phyloP scores from a whole-genome alignment of 2,113 vertebrate genomes.

The Poeciliopsis turrubarensis region DNA sequence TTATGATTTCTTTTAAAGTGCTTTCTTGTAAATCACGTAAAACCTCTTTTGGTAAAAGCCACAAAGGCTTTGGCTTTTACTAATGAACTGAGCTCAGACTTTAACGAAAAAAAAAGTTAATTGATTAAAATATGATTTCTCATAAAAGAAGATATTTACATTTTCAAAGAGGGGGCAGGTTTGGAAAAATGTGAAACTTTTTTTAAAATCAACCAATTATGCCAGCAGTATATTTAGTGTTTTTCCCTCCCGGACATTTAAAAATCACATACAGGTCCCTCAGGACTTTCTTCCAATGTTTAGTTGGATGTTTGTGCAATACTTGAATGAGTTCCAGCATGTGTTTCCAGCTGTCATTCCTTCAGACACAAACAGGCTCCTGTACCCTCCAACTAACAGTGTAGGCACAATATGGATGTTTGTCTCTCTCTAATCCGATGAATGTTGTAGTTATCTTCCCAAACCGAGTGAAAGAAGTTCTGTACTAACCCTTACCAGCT shows the following conservation, averaged over 20 bases:
- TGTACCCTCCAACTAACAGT: conserved; percentile 33
- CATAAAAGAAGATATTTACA: no score
- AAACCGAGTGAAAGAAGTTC: conserved; percentile 70
- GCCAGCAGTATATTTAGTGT: not conserved
- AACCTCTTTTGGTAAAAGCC: no score
- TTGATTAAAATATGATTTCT: no score
- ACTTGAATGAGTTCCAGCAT: conserved; percentile 56
- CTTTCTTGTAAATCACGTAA: no score
- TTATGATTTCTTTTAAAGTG: no score
- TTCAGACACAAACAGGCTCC: conserved; percentile 38
- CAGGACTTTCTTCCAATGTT: conserved; percentile 56
- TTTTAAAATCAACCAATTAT: not conserved
- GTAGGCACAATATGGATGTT: conserved; percentile 26
- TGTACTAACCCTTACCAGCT: conserved; percentile 42
- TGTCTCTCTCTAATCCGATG: conserved; percentile 49
- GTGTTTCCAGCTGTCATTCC: conserved; percentile 64
- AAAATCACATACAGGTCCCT: conserved; percentile 27
- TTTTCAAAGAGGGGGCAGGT: no score
- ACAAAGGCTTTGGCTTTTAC: no score
- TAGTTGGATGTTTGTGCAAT: conserved; percentile 58
- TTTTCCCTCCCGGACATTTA: not conserved
- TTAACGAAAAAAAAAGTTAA: no score
- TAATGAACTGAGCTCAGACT: no score
- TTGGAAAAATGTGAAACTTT: not conserved
- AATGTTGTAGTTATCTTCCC: conserved; percentile 66